Percentiles rank a stretch among this genome's conserved stretches.
Evolutionary conservation across 2,113 vertebrate genomes (phyloP).

Genomic region (Tupaia tana): DNA sequence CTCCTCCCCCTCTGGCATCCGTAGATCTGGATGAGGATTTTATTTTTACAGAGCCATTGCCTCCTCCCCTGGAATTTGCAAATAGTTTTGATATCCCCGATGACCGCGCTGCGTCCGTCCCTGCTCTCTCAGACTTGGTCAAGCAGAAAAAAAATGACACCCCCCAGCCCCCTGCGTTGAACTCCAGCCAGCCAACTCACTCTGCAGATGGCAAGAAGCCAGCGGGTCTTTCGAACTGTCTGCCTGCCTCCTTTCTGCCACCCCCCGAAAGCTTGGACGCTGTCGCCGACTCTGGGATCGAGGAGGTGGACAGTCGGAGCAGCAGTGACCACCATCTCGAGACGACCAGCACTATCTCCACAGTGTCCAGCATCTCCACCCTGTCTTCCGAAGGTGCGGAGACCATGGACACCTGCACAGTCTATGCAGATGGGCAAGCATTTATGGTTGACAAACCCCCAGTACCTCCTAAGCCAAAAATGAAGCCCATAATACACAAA

Average conservation of each 20-base stretch:
- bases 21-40: slow-evolving; percentile 98
- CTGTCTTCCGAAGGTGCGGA: slow-evolving; percentile 97
- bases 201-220: slow-evolving; percentile 88
- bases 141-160: slow-evolving; percentile 90
- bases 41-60: slow-evolving; percentile 95
- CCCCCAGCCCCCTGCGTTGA: slow-evolving; percentile 83
- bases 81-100: slow-evolving; percentile 98
- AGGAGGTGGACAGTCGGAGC: slow-evolving; percentile 96
- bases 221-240: slow-evolving; percentile 90
- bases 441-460: slow-evolving; percentile 96
- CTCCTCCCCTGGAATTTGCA: slow-evolving; percentile 97
- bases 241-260: slow-evolving; percentile 91
- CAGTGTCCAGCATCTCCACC: slow-evolving; percentile 96
- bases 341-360: slow-evolving; percentile 98
- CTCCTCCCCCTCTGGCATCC: slow-evolving; percentile 94
- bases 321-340: slow-evolving; percentile 96
- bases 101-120: slow-evolving; percentile 87
- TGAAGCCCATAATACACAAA: slow-evolving; percentile 95
- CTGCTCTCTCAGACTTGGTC: slow-evolving; percentile 88
- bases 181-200: slow-evolving; percentile 83
- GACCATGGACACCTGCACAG: slow-evolving; percentile 94
- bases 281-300: slow-evolving; percentile 94
- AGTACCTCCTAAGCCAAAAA: slow-evolving; percentile 98
- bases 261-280: slow-evolving; percentile 93
- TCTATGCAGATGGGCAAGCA: slow-evolving; percentile 95